Evolutionary conservation across 1,140 invertebrate genomes (phyloP).

Genomic region (Centruroides vittatus): DNA sequence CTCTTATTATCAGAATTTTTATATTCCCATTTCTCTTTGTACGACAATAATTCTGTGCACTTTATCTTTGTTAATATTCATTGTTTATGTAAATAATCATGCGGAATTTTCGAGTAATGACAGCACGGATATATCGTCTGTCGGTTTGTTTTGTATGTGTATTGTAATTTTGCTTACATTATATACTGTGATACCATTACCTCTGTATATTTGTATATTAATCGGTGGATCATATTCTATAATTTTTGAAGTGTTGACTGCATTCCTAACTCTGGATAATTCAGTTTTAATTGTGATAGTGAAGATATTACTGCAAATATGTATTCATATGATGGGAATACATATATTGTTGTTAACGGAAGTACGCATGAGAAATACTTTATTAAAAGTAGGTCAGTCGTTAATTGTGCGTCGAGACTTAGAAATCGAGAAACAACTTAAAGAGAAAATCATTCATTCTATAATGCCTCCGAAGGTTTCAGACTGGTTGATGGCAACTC

Average conservation of each 20-base stretch:
- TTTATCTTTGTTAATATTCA: slow-evolving; percentile 31
- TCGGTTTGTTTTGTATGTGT: slow-evolving; percentile 69
- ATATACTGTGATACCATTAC: slow-evolving; percentile 84
- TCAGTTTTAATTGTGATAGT: slow-evolving; percentile 5
- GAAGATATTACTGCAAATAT: slow-evolving; percentile 64
- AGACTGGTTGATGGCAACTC: slow-evolving; percentile 51
- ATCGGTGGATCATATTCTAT: slow-evolving; percentile 65
- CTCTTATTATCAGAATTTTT: slow-evolving; percentile 29
- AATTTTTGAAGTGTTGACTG: slow-evolving; percentile 50
- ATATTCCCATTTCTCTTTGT: slow-evolving; percentile 5
- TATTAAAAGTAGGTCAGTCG: slow-evolving; percentile 92
- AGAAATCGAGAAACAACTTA: slow-evolving; percentile 82
- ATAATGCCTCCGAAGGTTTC: slow-evolving; percentile 91
- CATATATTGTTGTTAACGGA: slow-evolving; percentile 84
- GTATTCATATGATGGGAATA: slow-evolving; percentile 79
- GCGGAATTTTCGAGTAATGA: neutral
- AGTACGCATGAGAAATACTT: slow-evolving; percentile 81
- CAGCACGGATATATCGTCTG: slow-evolving; percentile 34
- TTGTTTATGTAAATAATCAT: neutral
- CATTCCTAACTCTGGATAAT: slow-evolving; percentile 5
- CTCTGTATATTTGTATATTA: slow-evolving; percentile 62
- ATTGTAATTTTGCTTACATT: slow-evolving; percentile 76
- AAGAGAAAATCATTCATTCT: slow-evolving; percentile 94
- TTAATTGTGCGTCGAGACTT: slow-evolving; percentile 68
- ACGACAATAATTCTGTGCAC: slow-evolving; percentile 4